Conservation (phyloP, 2,113 vertebrate species). For the Carlito syrichta region DNA sequence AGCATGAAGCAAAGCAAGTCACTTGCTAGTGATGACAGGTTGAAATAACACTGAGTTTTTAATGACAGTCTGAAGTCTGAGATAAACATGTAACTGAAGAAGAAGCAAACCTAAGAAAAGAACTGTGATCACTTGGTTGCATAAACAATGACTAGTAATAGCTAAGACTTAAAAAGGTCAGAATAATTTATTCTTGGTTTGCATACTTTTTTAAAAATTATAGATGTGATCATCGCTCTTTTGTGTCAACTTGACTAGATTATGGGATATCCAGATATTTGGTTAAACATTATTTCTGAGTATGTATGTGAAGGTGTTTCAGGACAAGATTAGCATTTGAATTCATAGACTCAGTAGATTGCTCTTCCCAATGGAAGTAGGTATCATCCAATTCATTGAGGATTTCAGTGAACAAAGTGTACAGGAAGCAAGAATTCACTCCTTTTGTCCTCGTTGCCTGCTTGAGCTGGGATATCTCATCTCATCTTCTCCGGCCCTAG, state of each 20-base stretch:
- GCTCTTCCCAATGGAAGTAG: neutral
- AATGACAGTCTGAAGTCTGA: neutral
- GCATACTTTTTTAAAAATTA: neutral
- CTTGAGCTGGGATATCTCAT: neutral
- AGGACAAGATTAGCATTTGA: neutral
- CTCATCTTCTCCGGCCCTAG: neutral
- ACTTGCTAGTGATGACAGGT: neutral
- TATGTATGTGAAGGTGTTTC: neutral
- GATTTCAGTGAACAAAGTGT: neutral
- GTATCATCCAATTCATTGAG: neutral
- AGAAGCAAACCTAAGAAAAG: neutral
- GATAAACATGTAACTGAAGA: neutral
- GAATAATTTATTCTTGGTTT: neutral
- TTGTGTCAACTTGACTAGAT: neutral
- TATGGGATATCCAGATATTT: neutral
- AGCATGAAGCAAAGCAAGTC: neutral
- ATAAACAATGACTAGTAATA: neutral
- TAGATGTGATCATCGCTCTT: neutral
- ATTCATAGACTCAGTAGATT: neutral
- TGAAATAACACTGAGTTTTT: neutral
- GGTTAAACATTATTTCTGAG: neutral
- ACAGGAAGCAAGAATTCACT: neutral
- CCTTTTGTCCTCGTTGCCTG: neutral
- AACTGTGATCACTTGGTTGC: neutral
- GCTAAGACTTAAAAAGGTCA: neutral